phyloP scores from a whole-genome alignment of 2,888 invertebrate species.

The Agonum fuliginosum region DNA sequence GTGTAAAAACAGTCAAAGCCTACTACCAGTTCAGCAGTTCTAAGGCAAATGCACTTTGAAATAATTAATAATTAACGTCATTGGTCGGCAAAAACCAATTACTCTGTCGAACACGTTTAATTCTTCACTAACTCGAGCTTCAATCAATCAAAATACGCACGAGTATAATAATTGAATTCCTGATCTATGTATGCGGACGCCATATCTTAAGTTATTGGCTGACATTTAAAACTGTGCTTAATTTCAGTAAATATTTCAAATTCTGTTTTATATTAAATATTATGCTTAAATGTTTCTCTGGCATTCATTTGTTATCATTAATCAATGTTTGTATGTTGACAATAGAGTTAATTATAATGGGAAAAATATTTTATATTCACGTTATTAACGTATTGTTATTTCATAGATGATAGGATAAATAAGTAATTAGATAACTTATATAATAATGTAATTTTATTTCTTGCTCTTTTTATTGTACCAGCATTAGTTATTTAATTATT shows the following conservation, averaged over 20 bases:
- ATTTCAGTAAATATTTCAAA: slow-evolving; percentile 37
- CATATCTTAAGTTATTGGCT: neutral
- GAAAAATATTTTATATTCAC: slow-evolving; percentile 35
- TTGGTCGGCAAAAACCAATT: slow-evolving; percentile 32
- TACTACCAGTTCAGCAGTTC: slow-evolving; percentile 11
- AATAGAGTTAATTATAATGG: slow-evolving; percentile 39
- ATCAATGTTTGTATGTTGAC: slow-evolving; percentile 31
- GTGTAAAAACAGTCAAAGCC: slow-evolving; percentile 33
- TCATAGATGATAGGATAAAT: slow-evolving; percentile 18
- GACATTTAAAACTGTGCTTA: slow-evolving; percentile 22
- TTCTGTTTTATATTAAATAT: slow-evolving; percentile 40
- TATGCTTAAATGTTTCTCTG: slow-evolving; percentile 37
- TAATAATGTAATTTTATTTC: too few species aligned
- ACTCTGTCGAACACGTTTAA: slow-evolving; percentile 13
- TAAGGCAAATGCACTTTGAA: slow-evolving; percentile 47
- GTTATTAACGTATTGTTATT: slow-evolving; percentile 25
- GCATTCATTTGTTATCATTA: slow-evolving; percentile 42
- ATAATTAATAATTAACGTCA: slow-evolving; percentile 54
- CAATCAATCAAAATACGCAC: slow-evolving; percentile 39
- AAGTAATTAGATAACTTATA: slow-evolving; percentile 18
- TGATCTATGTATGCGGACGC: slow-evolving; percentile 10
- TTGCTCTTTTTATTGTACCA: too few species aligned
- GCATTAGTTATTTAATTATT: too few species aligned
- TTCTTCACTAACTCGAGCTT: neutral
- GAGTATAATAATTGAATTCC: slow-evolving; percentile 25